Evolutionary conservation across 2,888 invertebrate species (phyloP).

Genomic region (Strigamia transsilvanica): DNA sequence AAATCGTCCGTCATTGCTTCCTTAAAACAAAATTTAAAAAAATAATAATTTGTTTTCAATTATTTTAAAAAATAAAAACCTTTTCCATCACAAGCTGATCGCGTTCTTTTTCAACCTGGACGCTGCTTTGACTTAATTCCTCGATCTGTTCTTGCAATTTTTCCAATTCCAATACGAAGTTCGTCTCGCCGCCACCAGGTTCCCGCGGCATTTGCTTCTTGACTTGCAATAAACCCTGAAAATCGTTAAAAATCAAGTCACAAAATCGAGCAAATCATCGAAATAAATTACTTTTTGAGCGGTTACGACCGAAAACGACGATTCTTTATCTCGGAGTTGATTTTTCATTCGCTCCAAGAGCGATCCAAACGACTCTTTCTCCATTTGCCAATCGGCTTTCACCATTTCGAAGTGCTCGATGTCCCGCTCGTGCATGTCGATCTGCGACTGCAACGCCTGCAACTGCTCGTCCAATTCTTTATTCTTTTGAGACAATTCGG

Average conservation of each 20-base stretch:
- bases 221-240: constrained; percentile 42
- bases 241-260: background rate
- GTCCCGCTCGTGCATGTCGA: constrained; percentile 21
- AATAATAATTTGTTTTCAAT: background rate
- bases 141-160: constrained; percentile 50
- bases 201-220: constrained; percentile 24
- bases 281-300: constrained; percentile 46
- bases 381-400: constrained; percentile 50
- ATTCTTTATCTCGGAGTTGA: constrained; percentile 46
- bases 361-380: constrained; percentile 14
- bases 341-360: background rate
- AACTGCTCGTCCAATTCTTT: constrained; percentile 50
- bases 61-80: background rate
- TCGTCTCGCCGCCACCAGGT: background rate
- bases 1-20: constrained; percentile 32
- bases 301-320: constrained; percentile 17
- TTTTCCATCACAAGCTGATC: constrained; percentile 22
- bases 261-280: background rate
- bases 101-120: constrained; percentile 34
- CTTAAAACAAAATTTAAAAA: constrained; percentile 22
- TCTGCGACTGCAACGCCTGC: constrained; percentile 16
- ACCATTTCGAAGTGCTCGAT: constrained; percentile 52
- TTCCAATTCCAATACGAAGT: constrained; percentile 20
- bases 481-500: constrained; percentile 36
- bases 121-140: background rate